Evolutionary conservation across 2,888 invertebrate genomes (phyloP), one percentile per base, ranked within the genome.

Genomic region (Campopleginae sp.): DNA sequence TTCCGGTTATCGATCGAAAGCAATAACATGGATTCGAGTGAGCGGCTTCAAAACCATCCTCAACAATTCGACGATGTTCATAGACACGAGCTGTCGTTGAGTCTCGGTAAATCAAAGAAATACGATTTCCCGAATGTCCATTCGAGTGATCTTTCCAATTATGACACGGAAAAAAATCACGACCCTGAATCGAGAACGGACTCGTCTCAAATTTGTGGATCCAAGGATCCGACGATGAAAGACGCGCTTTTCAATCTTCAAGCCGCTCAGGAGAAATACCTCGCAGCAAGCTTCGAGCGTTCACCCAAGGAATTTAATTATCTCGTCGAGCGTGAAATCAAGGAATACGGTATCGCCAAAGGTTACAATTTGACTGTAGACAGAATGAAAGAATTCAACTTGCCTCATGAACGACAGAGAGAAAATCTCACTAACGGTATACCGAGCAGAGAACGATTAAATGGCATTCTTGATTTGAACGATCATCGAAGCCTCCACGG

Each of bases 321-420:
- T 51, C 76, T 89, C 2, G 88, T 89, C 1, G 91, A 90, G 38
- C 89, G 91, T 17, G 90, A 91, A 17, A 88, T 88, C 5, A 92
- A 93, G 80, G 92, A 92, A 7, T 90, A 90, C 38, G 88, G 89
- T 1, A 23, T 91, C 23, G 74, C 91, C 33, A 93, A 93, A 80
- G 91, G 88, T 61, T 92, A 92, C 80, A 89, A 87, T 70, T 27
- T 87, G 12, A 77, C 74, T 2, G 74, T 91, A 1, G 91, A 91
- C 42, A 88, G 91, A 31, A 91, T 90, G 89, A 92, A 92, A 76
- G 92, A 92, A 63, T 90, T 91, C 33, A 91, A 90, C 83, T 76
- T 91, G 72, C 89, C 90, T 2, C 58, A 91, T n/a, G 91, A 92
- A 31, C 87, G 85, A 31, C 87, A 86, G 84, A 88, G 90, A 48